These are phyloP conservation scores for Dromiciops gliroides DNA, from an alignment of 2,113 vertebrate species.

Conservation along the genomic window DNA sequence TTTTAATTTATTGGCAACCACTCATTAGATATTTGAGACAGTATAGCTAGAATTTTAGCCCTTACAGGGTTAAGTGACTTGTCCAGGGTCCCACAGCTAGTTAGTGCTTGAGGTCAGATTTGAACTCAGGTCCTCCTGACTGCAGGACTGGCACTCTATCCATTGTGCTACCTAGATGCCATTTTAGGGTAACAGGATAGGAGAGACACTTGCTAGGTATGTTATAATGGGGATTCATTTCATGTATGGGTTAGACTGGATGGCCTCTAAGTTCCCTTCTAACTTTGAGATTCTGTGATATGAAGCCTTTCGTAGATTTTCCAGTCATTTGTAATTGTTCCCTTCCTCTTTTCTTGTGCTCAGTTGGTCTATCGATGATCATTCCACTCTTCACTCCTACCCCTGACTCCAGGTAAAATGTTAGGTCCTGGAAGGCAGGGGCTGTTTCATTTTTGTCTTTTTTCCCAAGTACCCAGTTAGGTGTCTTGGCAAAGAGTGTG, in stretches of 20 bases:
- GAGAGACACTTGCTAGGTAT: not conserved
- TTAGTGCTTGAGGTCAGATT: not conserved
- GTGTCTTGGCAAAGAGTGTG: not conserved
- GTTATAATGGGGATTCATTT: not conserved
- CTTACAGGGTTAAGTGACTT: not conserved
- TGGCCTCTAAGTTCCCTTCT: not conserved
- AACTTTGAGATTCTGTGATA: not conserved
- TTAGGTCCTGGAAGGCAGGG: not conserved
- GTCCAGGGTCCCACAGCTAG: too few relatives aligned
- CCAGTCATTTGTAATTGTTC: not conserved
- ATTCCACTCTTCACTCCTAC: not conserved
- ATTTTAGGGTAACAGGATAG: not conserved
- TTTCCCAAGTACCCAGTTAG: not conserved
- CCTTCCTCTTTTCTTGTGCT: not conserved
- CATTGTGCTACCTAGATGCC: not conserved
- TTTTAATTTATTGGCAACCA: too few relatives aligned
- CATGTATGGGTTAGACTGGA: not conserved
- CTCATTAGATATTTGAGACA: too few relatives aligned
- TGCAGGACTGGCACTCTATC: not conserved
- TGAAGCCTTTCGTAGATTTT: not conserved
- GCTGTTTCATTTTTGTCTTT: not conserved
- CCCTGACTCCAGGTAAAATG: not conserved
- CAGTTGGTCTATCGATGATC: not conserved
- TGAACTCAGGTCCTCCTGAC: not conserved
- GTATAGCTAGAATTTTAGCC: too few relatives aligned